These are phyloP conservation scores for Caenorhabditis latens DNA, from an alignment of 1,140 invertebrate species.

Conservation along the genomic window DNA sequence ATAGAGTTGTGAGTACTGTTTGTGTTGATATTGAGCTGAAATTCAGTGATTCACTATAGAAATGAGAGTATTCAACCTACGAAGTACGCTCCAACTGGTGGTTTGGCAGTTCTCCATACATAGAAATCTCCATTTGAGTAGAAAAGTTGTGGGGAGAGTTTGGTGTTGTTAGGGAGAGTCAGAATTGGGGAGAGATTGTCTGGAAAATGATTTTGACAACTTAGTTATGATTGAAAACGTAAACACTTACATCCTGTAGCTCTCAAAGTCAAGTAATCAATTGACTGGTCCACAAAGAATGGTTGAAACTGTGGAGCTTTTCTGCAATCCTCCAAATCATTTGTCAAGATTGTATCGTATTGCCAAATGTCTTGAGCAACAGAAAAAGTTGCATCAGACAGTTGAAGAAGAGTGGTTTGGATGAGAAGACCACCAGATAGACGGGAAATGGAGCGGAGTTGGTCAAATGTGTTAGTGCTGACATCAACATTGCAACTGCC, in stretches of 20 bases:
- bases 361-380: slow-evolving; percentile 26
- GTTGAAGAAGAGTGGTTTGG: slow-evolving; percentile 24
- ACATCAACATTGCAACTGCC: slow-evolving; percentile 58
- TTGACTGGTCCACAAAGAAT: slow-evolving; percentile 62
- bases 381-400: neutral
- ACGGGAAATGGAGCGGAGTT: slow-evolving; percentile 18
- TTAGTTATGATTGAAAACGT: neutral
- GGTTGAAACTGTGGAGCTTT: slow-evolving; percentile 61
- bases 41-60: neutral
- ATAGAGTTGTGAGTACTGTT: neutral
- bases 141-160: neutral
- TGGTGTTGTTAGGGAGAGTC: slow-evolving; percentile 29
- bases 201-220: neutral
- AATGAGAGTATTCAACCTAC: neutral
- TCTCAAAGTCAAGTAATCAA: slow-evolving; percentile 7
- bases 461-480: slow-evolving; percentile 26
- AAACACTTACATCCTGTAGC: slow-evolving; percentile 46
- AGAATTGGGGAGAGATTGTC: slow-evolving; percentile 41
- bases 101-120: slow-evolving; percentile 25
- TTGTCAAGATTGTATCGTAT: slow-evolving; percentile 38
- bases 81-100: slow-evolving; percentile 51
- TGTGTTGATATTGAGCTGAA: slow-evolving; percentile 53
- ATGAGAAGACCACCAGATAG: slow-evolving; percentile 58
- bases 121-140: slow-evolving; percentile 53
- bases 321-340: slow-evolving; percentile 62